Percentiles rank a stretch among this genome's conserved stretches.
phyloP scores from a whole-genome alignment of 1,140 invertebrate species.

The Catajapyx aquilonaris region DNA sequence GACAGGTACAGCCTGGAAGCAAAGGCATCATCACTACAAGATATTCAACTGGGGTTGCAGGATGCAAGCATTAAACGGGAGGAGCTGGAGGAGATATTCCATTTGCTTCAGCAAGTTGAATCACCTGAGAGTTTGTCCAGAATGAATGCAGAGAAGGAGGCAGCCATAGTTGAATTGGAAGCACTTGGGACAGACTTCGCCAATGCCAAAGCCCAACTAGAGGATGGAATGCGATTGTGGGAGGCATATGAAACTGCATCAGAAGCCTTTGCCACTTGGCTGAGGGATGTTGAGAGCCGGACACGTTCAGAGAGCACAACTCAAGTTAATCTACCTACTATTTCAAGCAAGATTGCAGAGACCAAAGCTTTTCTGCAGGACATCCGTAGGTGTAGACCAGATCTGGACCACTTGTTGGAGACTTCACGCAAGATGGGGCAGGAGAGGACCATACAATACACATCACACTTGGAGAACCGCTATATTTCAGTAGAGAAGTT shows the following conservation, averaged over 20 bases:
- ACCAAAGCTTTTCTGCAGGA: slow-evolving; percentile 36
- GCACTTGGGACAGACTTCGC: slow-evolving; percentile 38
- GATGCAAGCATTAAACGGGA: slow-evolving; percentile 39
- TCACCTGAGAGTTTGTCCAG: slow-evolving; percentile 37
- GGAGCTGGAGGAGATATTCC: slow-evolving; percentile 42
- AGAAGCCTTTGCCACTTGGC: slow-evolving; percentile 55
- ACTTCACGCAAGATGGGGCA: slow-evolving; percentile 48
- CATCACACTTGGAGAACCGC: slow-evolving; percentile 48
- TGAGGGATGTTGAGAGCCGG: slow-evolving; percentile 67
- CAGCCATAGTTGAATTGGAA: slow-evolving; percentile 41
- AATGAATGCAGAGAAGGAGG: slow-evolving; percentile 36
- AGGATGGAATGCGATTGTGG: slow-evolving; percentile 54
- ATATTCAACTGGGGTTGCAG: slow-evolving; percentile 45
- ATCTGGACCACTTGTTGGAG: slow-evolving; percentile 40
- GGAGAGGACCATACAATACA: slow-evolving; percentile 52
- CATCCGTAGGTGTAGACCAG: slow-evolving; percentile 34
- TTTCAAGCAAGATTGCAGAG: slow-evolving; percentile 48
- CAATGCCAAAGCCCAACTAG: slow-evolving; percentile 42
- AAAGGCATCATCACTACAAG: slow-evolving; percentile 58
- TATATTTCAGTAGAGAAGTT: slow-evolving; percentile 55
- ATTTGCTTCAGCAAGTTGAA: slow-evolving; percentile 41
- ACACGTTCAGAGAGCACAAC: slow-evolving; percentile 47
- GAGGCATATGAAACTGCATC: slow-evolving; percentile 52
- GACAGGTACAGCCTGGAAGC: slow-evolving; percentile 84
- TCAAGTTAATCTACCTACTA: slow-evolving; percentile 40